Evolutionary conservation across 2,113 vertebrate species (phyloP).

Genomic region (Urocynchramus pylzowi): DNA sequence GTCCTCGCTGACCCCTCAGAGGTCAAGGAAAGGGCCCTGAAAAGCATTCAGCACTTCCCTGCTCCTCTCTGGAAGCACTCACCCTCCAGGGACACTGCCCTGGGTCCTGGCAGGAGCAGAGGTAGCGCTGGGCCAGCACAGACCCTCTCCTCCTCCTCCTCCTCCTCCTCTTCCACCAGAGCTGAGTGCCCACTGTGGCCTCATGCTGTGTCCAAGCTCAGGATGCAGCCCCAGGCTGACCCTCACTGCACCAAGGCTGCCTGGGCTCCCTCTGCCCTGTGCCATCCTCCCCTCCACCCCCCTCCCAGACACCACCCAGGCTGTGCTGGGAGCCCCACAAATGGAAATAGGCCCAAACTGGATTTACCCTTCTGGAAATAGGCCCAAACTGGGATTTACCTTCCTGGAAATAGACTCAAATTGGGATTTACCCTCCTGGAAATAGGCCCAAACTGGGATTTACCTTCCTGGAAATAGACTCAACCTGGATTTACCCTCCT

Average conservation of each 20-base stretch:
- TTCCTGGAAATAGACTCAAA: not conserved
- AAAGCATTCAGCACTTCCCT: not conserved
- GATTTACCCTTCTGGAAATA: not conserved
- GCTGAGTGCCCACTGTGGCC: accelerated
- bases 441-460: too few species aligned
- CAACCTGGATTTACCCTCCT: not conserved
- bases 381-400: not conserved
- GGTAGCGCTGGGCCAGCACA: not conserved
- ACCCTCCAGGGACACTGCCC: not conserved
- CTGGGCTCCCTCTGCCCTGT: not conserved
- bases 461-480: not conserved
- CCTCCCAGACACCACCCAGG: not conserved
- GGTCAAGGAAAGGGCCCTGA: not conserved
- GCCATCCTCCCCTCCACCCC: too few species aligned
- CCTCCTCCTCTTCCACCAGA: not conserved
- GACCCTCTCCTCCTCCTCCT: not conserved
- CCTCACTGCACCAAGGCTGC: not conserved
- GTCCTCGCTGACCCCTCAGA: not conserved
- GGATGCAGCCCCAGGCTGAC: not conserved
- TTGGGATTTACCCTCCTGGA: not conserved
- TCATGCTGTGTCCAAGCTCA: accelerated
- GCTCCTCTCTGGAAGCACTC: not conserved
- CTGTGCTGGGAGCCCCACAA: not conserved
- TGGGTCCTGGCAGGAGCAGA: not conserved
- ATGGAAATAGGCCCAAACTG: not conserved